These are phyloP conservation scores for Caranx ignobilis DNA, from an alignment of 2,113 vertebrate genomes.

Conservation along the genomic window DNA sequence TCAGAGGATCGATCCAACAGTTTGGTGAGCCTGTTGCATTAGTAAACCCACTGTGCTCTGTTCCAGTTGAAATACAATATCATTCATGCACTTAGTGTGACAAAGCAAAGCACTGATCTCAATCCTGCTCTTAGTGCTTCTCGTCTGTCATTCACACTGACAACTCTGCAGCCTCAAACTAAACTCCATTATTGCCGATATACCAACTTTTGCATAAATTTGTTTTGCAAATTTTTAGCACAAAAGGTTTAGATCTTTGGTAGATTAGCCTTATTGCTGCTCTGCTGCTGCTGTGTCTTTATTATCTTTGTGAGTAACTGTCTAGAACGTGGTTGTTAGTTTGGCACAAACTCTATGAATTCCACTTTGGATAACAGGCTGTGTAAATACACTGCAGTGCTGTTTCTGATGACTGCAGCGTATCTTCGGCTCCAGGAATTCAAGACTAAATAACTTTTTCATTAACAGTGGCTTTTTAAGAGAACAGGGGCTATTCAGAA, in stretches of 20 bases:
- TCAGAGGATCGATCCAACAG: not conserved
- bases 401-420: conserved; percentile 5
- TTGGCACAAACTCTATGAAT: conserved; percentile 25
- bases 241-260: conserved; percentile 29
- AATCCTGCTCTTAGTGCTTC: not conserved
- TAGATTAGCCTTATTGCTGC: conserved; percentile 28
- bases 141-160: not conserved
- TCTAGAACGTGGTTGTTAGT: conserved; percentile 19
- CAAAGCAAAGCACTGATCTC: not conserved
- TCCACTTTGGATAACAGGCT: conserved; percentile 26
- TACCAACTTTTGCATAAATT: conserved; percentile 35
- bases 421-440: conserved; percentile 24
- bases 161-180: conserved; percentile 15
- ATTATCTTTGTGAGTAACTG: conserved; percentile 7
- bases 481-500: not conserved
- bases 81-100: not conserved
- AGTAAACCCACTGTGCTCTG: no score
- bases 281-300: conserved; percentile 10
- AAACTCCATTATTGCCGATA: conserved; percentile 16
- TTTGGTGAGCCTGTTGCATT: no score
- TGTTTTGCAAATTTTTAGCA: conserved; percentile 40
- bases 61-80: no score
- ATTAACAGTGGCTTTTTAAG: not conserved
- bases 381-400: conserved; percentile 33
- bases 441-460: not conserved